Evolutionary conservation across 2,113 vertebrate species (phyloP).

Genomic region (Pluvialis apricaria): DNA sequence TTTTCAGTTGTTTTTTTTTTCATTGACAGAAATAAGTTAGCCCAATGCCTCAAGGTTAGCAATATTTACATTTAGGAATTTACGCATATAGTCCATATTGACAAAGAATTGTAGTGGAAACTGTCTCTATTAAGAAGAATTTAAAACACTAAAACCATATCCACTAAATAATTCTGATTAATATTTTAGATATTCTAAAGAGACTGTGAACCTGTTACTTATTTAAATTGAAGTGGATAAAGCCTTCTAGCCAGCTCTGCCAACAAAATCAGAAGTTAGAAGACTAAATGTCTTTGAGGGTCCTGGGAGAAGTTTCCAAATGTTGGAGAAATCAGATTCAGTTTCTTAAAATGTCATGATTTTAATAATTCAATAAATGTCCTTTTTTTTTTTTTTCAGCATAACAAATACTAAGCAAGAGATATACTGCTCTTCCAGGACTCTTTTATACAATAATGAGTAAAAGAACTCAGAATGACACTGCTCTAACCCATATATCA

Average conservation of each 20-base stretch:
- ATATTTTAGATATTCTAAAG: neutral
- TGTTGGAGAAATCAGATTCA: neutral
- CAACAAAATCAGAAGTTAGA: neutral
- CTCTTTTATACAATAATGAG: neutral
- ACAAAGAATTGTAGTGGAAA: neutral
- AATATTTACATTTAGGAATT: neutral
- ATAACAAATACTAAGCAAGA: neutral
- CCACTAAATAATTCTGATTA: neutral
- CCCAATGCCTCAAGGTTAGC: neutral
- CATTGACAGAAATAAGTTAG: neutral
- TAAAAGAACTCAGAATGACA: neutral
- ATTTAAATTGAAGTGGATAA: neutral
- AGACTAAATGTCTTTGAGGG: neutral
- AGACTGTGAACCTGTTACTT: neutral
- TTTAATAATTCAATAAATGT: constrained; percentile 20
- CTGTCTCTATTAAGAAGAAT: neutral
- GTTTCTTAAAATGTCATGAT: neutral
- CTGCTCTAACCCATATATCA: neutral
- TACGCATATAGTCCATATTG: neutral
- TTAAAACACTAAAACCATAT: neutral
- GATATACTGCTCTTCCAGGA: neutral
- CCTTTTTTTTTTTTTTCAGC: neutral
- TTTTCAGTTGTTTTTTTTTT: neutral
- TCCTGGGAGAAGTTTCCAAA: neutral
- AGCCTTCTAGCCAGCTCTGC: neutral